phyloP scores from a whole-genome alignment of 1,140 invertebrate genomes.

The Pseudomyrmex flavicornis region DNA sequence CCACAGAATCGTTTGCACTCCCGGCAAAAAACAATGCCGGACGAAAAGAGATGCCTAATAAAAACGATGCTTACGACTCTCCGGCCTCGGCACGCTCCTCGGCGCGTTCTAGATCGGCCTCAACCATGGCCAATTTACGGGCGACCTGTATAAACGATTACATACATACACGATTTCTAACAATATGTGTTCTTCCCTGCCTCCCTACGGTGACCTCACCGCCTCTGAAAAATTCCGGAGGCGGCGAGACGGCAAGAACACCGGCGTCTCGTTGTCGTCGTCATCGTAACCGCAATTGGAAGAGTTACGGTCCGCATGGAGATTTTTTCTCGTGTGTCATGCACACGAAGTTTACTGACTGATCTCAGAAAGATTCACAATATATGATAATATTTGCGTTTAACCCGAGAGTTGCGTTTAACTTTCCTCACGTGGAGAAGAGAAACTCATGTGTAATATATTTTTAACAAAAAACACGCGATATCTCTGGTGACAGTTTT shows the following conservation, averaged over 20 bases:
- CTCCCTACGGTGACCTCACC: conserved; percentile 9
- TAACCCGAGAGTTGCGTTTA: neutral
- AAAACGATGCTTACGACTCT: conserved; percentile 96
- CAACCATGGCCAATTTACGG: conserved; percentile 99
- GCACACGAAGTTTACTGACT: conserved; percentile 12
- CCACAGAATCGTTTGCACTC: conserved; percentile 50
- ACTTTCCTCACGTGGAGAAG: neutral
- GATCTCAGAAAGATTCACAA: conserved; percentile 7
- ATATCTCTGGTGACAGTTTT: neutral
- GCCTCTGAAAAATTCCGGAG: conserved; percentile 39
- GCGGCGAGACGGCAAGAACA: conserved; percentile 32
- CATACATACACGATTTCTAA: conserved; percentile 74
- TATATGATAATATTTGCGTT: neutral
- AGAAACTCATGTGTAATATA: neutral
- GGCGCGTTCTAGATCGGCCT: conserved; percentile 99
- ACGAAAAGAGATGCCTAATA: conserved; percentile 61
- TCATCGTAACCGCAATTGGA: conserved; percentile 40
- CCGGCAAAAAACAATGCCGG: conserved; percentile 11
- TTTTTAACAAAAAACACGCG: neutral
- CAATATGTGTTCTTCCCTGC: conserved; percentile 63
- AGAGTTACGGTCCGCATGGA: conserved; percentile 35
- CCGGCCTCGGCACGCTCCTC: conserved; percentile 99
- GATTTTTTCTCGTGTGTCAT: conserved; percentile 6
- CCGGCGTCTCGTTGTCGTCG: conserved; percentile 24
- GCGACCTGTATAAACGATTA: conserved; percentile 93